phyloP scores from a whole-genome alignment of 2,113 vertebrate species.

The Sphaerodactylus townsendi region DNA sequence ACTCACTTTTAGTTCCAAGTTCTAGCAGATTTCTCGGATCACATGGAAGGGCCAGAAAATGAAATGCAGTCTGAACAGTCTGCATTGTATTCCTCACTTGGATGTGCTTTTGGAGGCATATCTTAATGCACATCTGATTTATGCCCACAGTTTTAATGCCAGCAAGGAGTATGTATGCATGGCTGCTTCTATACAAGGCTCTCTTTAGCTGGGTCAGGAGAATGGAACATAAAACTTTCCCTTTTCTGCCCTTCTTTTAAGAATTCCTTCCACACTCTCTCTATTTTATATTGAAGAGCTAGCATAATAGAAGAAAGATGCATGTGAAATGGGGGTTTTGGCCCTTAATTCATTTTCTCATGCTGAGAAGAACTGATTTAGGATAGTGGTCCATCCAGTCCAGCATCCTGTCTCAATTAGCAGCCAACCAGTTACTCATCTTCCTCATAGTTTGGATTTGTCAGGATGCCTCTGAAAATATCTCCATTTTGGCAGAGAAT shows the following conservation, averaged over 20 bases:
- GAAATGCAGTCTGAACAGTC: not conserved
- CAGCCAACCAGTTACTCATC: not conserved
- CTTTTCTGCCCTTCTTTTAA: not conserved
- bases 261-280: not conserved
- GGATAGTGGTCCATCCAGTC: not conserved
- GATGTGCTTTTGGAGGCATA: not conserved
- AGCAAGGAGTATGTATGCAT: not conserved
- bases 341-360: not conserved
- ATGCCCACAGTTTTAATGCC: not conserved
- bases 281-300: not conserved
- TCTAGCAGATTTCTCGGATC: not conserved
- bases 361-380: not conserved
- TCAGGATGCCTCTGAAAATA: not conserved
- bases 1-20: not conserved
- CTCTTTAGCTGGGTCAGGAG: not conserved
- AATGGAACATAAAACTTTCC: not conserved
- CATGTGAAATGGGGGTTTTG: not conserved
- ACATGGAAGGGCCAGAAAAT: not conserved
- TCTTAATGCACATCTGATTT: not conserved
- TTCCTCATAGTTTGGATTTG: not conserved
- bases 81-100: no score
- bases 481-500: conserved; percentile 7
- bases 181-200: not conserved
- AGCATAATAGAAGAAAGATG: not conserved
- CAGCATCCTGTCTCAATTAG: no score